phyloP scores from a whole-genome alignment of 2,888 invertebrate species.

The Balanococcus diminutus region DNA sequence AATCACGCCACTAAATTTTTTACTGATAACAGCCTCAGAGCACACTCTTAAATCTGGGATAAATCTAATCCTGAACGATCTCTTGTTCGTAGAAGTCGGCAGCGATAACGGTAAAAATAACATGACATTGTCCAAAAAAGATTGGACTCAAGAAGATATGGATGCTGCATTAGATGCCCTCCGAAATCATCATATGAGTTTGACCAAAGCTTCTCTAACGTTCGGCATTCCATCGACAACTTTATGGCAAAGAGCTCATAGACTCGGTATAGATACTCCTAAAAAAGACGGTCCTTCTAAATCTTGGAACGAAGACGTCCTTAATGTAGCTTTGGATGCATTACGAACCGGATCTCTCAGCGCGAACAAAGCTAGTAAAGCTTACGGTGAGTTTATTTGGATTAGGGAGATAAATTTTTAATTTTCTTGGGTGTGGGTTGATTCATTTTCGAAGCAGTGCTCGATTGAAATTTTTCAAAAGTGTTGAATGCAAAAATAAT shows the following conservation, averaged over 20 bases:
- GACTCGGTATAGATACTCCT: constrained; percentile 76
- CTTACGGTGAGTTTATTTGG: constrained; percentile 70
- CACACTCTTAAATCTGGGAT: too few species aligned
- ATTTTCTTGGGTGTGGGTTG: too few species aligned
- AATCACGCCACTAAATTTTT: too few species aligned
- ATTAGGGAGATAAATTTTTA: too few species aligned
- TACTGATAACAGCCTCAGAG: too few species aligned
- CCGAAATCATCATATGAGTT: constrained; percentile 84
- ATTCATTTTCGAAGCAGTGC: too few species aligned
- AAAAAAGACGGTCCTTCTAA: constrained; percentile 87
- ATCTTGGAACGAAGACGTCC: constrained; percentile 85
- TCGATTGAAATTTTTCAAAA: too few species aligned
- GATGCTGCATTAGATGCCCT: constrained; percentile 85
- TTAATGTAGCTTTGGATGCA: constrained; percentile 82
- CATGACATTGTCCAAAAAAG: constrained; percentile 64
- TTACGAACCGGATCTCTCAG: constrained; percentile 83
- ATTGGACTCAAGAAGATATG: constrained; percentile 90
- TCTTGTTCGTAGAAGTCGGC: constrained; percentile 57
- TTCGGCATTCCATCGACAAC: constrained; percentile 91
- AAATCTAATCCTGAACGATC: too few species aligned
- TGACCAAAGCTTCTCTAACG: constrained; percentile 83
- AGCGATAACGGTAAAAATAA: constrained; percentile 55
- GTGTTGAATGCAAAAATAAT: too few species aligned
- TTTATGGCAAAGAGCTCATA: constrained; percentile 86
- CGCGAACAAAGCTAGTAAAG: constrained; percentile 90